These are phyloP conservation scores for Coenonympha arcania DNA, from an alignment of 2,888 invertebrate genomes.

Conservation along the genomic window DNA sequence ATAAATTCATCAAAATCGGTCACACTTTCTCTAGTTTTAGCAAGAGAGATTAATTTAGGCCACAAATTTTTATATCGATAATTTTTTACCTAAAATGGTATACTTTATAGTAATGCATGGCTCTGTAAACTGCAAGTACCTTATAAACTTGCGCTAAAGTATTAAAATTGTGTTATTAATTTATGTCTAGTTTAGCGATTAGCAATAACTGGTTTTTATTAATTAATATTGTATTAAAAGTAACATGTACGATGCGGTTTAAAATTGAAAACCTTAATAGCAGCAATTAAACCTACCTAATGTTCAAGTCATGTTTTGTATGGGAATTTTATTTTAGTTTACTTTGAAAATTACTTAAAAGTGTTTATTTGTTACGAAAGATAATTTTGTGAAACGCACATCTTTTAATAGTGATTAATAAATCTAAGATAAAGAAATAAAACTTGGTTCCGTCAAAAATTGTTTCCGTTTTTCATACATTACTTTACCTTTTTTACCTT, in stretches of 20 bases:
- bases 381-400: conserved; percentile 37
- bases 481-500: too few relatives aligned
- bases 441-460: conserved; percentile 14
- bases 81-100: too few relatives aligned
- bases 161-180: conserved; percentile 67
- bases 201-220: conserved; percentile 39
- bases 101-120: not conserved
- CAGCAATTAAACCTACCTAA: not conserved
- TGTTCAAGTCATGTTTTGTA: conserved; percentile 2
- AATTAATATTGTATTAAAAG: conserved; percentile 41
- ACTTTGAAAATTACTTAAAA: conserved; percentile 5
- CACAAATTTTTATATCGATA: too few relatives aligned
- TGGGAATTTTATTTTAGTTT: conserved; percentile 1
- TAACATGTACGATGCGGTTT: conserved; percentile 26
- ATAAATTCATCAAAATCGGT: too few relatives aligned
- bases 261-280: not conserved
- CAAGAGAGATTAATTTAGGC: too few relatives aligned
- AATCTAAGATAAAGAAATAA: conserved; percentile 29
- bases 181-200: conserved; percentile 57
- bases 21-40: too few relatives aligned
- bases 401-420: too few relatives aligned
- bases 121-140: not conserved
- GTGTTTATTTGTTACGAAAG: conserved; percentile 16
- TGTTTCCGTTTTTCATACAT: conserved; percentile 7
- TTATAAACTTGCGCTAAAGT: conserved; percentile 51